phyloP scores from a whole-genome alignment of 2,888 invertebrate species.

The Dichetophora obliterata region DNA sequence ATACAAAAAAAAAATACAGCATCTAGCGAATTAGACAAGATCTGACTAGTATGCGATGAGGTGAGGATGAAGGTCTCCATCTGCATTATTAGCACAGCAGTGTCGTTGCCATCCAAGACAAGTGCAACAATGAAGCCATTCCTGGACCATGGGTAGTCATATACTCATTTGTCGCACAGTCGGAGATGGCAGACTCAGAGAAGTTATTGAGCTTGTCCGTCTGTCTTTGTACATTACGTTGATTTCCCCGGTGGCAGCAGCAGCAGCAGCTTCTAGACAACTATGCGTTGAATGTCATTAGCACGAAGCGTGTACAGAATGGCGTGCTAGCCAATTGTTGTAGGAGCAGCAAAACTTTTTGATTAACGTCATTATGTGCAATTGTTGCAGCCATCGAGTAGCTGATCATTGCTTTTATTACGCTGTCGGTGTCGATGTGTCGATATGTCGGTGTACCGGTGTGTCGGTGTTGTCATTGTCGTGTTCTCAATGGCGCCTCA shows the following conservation, averaged over 20 bases:
- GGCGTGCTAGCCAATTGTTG: conserved; percentile 6
- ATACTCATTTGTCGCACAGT: conserved; percentile 11
- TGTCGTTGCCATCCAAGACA: neutral
- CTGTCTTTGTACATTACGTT: conserved; percentile 18
- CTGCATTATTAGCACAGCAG: neutral
- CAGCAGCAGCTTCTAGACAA: conserved; percentile 17
- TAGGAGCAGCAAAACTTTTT: conserved; percentile 53
- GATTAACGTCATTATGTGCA: conserved; percentile 62
- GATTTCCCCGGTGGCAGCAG: conserved; percentile 15
- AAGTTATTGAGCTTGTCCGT: neutral
- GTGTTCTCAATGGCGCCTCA: no score
- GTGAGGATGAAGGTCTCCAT: neutral
- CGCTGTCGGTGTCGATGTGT: no score
- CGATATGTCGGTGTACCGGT: neutral
- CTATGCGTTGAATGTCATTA: neutral
- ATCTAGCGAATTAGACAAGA: no score
- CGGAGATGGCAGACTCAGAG: neutral
- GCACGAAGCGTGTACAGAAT: conserved; percentile 22
- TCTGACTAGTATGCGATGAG: no score
- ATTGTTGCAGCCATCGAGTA: conserved; percentile 53
- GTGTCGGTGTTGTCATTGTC: neutral
- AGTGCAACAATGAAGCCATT: neutral
- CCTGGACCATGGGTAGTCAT: neutral
- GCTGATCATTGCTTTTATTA: neutral
- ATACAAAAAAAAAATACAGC: no score